Percentiles rank a stretch among this genome's conserved stretches.
Evolutionary conservation across 2,797 vertebrate species (phyloP).

Genomic region (Melanotaenia nigrans): DNA sequence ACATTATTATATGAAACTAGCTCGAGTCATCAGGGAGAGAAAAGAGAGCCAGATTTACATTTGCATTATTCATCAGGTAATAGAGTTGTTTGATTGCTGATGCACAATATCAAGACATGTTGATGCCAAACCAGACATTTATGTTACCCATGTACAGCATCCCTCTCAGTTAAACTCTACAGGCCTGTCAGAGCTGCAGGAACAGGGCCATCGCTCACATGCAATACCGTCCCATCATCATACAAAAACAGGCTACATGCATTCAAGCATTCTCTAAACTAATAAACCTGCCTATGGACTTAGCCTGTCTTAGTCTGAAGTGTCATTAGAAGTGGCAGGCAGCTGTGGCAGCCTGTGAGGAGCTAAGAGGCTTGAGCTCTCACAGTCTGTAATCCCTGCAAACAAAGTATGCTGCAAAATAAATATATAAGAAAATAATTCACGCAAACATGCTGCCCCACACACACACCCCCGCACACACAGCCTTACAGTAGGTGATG

Average conservation of each 20-base stretch:
- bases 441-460: constrained; percentile 50
- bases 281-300: constrained; percentile 77
- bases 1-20: constrained; percentile 76
- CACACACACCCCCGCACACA: not conserved
- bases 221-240: constrained; percentile 11
- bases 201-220: constrained; percentile 47
- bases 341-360: constrained; percentile 71
- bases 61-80: constrained; percentile 71
- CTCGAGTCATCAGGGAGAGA: constrained; percentile 64
- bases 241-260: constrained; percentile 50
- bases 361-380: constrained; percentile 73
- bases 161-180: constrained; percentile 62
- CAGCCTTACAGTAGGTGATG: constrained; percentile 57
- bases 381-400: constrained; percentile 71
- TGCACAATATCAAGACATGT: constrained; percentile 43
- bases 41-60: constrained; percentile 44
- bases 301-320: constrained; percentile 76
- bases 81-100: constrained; percentile 55
- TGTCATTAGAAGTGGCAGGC: constrained; percentile 78
- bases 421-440: constrained; percentile 63
- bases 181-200: constrained; percentile 57
- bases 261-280: constrained; percentile 73
- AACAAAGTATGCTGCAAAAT: constrained; percentile 68
- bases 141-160: constrained; percentile 57
- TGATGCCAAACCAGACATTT: constrained; percentile 46